Conservation (phyloP, 2,888 invertebrate species). For the Hyles lineata region DNA sequence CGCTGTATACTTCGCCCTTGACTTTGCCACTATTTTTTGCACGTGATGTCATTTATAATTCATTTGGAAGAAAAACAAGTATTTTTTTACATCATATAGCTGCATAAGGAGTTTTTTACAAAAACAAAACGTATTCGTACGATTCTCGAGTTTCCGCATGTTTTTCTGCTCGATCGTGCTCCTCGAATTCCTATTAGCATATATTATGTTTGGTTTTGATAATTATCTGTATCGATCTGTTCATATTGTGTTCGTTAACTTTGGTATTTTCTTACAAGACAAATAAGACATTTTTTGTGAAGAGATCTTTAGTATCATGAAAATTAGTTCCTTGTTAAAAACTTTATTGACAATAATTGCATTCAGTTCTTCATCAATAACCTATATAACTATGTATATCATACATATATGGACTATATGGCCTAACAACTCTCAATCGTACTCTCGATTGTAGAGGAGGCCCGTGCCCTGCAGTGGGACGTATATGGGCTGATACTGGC, state of each 20-base stretch:
- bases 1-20: constrained; percentile 30
- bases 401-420: no score
- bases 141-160: constrained; percentile 14
- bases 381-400: no score
- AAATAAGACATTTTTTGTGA: no score
- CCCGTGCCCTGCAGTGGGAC: no score
- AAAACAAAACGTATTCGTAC: constrained; percentile 20
- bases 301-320: no score
- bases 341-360: no score
- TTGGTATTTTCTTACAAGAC: no score
- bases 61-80: constrained; percentile 26
- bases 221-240: neutral
- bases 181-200: neutral
- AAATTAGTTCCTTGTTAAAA: no score
- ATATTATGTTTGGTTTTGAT: neutral
- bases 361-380: no score
- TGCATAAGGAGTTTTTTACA: constrained; percentile 23
- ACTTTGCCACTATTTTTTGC: constrained; percentile 35
- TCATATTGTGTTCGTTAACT: neutral
- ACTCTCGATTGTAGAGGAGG: no score
- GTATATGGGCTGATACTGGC: no score
- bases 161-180: constrained; percentile 17
- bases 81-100: constrained; percentile 17
- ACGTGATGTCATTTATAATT: constrained; percentile 32
- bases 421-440: no score